Conservation (phyloP, 2,113 vertebrate genomes). For the Gymnarchus niloticus region DNA sequence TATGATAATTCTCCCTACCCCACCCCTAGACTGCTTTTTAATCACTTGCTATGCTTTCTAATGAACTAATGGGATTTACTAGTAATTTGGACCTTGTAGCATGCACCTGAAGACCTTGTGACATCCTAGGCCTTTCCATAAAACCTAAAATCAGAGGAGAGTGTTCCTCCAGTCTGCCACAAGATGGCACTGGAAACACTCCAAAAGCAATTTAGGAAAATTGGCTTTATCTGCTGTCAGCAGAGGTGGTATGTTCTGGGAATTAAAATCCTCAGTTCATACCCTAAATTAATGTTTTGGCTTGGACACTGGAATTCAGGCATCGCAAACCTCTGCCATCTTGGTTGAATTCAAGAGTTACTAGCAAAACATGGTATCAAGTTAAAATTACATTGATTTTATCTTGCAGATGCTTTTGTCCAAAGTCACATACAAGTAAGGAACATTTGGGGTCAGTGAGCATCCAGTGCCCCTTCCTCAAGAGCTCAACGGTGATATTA, state of each 20-base stretch:
- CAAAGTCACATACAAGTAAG: no score
- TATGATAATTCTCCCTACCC: not conserved
- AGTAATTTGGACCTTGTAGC: not conserved
- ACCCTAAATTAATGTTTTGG: not conserved
- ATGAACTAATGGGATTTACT: not conserved
- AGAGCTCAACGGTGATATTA: no score
- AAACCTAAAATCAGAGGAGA: no score
- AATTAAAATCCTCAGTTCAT: not conserved
- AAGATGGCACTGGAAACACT: conserved; percentile 13
- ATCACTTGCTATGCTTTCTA: not conserved
- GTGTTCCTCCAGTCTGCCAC: conserved; percentile 1
- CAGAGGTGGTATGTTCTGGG: not conserved
- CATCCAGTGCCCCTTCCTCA: no score
- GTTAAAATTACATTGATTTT: not conserved
- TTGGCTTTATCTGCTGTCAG: not conserved
- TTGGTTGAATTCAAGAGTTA: not conserved
- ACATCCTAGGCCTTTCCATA: not conserved
- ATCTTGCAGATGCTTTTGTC: not conserved
- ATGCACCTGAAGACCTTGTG: not conserved
- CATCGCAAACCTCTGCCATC: not conserved
- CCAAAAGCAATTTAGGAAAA: not conserved
- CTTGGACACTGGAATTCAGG: not conserved
- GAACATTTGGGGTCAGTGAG: no score
- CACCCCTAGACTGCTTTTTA: not conserved
- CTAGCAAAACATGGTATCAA: not conserved